A percentile compares a stretch with the other conserved stretches of the same genome.
phyloP scores from a whole-genome alignment of 2,113 vertebrate species.

The Eulemur macaco region DNA sequence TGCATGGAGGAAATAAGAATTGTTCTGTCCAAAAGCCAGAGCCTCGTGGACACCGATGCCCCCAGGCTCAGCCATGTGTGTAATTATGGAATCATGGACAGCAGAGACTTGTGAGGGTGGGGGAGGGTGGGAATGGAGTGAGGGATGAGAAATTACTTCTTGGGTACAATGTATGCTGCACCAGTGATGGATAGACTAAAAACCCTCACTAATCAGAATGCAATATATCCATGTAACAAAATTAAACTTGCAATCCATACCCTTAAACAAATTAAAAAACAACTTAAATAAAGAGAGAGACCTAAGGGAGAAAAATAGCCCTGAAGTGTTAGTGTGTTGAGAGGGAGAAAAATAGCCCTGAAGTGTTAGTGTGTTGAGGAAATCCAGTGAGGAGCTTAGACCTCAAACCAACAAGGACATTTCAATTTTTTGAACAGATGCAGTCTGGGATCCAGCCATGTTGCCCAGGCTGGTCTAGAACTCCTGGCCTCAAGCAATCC shows the following conservation, averaged over 20 bases:
- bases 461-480: no score
- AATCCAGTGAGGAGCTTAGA: no score
- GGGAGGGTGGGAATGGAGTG: background rate
- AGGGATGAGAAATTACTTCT: background rate
- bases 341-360: background rate
- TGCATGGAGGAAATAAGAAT: no score
- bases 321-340: background rate
- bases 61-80: no score
- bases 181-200: background rate
- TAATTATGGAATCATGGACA: no score
- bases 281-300: background rate
- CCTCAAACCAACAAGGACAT: background rate
- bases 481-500: no score
- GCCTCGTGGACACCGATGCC: no score
- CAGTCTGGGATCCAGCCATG: no score
- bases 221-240: background rate
- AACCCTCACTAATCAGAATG: background rate
- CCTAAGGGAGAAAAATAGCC: background rate
- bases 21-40: no score
- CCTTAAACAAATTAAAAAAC: background rate
- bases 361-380: background rate
- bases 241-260: background rate
- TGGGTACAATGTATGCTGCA: background rate
- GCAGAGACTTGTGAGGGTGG: accelerated
- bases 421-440: background rate